phyloP scores from a whole-genome alignment of 2,113 vertebrate genomes.

The Rhinolophus ferrumequinum region DNA sequence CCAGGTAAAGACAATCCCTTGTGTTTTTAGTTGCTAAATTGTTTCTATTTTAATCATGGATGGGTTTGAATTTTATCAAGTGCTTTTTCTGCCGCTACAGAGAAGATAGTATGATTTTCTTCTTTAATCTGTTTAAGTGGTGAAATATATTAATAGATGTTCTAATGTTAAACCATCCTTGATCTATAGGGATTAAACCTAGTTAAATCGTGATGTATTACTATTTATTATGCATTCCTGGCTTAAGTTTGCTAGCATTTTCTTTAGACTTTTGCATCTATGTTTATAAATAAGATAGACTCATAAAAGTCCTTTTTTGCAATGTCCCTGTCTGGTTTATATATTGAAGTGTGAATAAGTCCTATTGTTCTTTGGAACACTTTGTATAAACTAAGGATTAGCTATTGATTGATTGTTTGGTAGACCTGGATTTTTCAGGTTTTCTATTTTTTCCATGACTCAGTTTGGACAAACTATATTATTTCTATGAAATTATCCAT shows the following conservation, averaged over 20 bases:
- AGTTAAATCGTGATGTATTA: neutral
- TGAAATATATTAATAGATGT: neutral
- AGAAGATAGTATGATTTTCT: neutral
- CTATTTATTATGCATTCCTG: neutral
- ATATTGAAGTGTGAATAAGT: neutral
- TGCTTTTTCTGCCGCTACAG: neutral
- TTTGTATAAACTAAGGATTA: conserved; percentile 2
- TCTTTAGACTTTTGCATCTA: neutral
- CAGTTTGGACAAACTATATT: neutral
- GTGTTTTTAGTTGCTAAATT: neutral
- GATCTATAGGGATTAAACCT: neutral
- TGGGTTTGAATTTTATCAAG: neutral
- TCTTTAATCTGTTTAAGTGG: neutral
- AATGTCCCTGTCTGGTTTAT: neutral
- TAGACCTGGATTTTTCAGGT: conserved; percentile 9
- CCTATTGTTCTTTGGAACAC: neutral
- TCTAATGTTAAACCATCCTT: neutral
- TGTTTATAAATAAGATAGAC: neutral
- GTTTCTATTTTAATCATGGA: neutral
- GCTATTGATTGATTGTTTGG: neutral
- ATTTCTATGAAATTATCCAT: neutral
- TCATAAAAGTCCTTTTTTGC: neutral
- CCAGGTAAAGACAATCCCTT: neutral
- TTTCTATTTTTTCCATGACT: neutral
- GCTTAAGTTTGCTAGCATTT: neutral